These are phyloP conservation scores for Dipus sagitta DNA, from an alignment of 2,797 vertebrate species.

Conservation along the genomic window DNA sequence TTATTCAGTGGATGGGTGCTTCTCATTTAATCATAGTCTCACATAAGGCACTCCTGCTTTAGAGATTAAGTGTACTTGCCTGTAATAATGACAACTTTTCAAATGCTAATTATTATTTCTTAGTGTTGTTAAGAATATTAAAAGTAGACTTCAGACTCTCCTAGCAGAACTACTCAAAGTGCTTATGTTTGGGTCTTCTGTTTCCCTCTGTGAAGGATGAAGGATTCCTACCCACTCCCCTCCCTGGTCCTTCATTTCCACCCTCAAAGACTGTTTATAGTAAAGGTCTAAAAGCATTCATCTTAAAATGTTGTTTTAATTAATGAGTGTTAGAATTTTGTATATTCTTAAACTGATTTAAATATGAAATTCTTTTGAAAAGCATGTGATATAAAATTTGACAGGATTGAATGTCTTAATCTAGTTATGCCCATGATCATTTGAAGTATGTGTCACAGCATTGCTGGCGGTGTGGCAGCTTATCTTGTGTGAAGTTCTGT, in stretches of 20 bases:
- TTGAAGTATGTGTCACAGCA: slow-evolving; percentile 33
- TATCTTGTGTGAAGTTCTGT: slow-evolving; percentile 67
- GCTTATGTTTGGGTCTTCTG: slow-evolving; percentile 66
- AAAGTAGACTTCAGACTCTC: slow-evolving; percentile 69
- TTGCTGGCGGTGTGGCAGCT: slow-evolving; percentile 66
- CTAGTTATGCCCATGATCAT: slow-evolving; percentile 60
- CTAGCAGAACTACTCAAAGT: slow-evolving; percentile 56
- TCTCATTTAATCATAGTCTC: slow-evolving; percentile 85
- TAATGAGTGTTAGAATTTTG: slow-evolving; percentile 70
- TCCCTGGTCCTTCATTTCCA: not conserved
- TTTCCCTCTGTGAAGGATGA: slow-evolving; percentile 56
- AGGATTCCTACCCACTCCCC: not conserved
- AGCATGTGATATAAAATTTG: slow-evolving; percentile 71
- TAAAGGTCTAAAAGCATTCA: slow-evolving; percentile 68
- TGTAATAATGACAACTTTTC: slow-evolving; percentile 90
- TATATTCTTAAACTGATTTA: slow-evolving; percentile 79
- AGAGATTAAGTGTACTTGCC: slow-evolving; percentile 91
- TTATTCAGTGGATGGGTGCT: slow-evolving; percentile 83
- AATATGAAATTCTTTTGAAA: slow-evolving; percentile 74
- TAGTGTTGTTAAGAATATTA: slow-evolving; percentile 69
- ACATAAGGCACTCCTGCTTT: slow-evolving; percentile 89
- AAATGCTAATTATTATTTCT: slow-evolving; percentile 79
- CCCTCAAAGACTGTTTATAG: slow-evolving; percentile 55
- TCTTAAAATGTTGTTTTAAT: slow-evolving; percentile 73
- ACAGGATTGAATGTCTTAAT: slow-evolving; percentile 72